Conservation (phyloP, 2,113 vertebrate genomes). For the Gracilinanus agilis region DNA sequence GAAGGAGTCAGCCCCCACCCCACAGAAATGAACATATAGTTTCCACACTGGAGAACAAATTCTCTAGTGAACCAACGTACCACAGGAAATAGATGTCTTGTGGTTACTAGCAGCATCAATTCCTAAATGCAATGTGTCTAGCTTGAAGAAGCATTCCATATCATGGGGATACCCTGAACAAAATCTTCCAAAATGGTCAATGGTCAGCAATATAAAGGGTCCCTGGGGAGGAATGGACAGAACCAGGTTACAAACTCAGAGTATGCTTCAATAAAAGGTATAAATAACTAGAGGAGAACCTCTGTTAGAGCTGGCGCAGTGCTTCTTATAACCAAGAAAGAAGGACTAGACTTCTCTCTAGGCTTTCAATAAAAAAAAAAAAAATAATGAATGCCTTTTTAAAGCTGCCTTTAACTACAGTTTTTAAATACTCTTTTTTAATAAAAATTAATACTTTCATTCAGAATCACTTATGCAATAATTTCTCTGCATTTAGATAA, state of each 20-base stretch:
- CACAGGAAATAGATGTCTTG: not conserved
- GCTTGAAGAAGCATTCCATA: not conserved
- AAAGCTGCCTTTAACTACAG: not conserved
- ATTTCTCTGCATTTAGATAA: constrained; percentile 3
- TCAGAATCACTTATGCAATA: not conserved
- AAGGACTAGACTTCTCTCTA: not conserved
- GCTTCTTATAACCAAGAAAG: not conserved
- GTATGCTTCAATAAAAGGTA: not conserved
- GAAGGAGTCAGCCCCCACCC: not conserved
- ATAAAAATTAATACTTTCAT: constrained; percentile 21
- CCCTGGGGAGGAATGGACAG: not conserved
- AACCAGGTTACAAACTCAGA: not conserved
- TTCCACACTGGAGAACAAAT: not conserved
- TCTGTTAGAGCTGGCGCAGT: not conserved
- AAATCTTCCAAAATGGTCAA: not conserved
- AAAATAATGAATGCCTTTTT: not conserved
- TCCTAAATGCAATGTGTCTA: not conserved
- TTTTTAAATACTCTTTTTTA: not conserved
- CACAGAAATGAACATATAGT: not conserved
- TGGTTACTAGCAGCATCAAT: not conserved
- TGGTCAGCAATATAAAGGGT: not conserved
- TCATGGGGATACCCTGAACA: not conserved
- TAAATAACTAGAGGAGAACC: not conserved
- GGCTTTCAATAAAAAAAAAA: not conserved
- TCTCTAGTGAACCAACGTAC: not conserved